Conservation (phyloP, 1,140 invertebrate genomes). For the Adelges cooleyi region DNA sequence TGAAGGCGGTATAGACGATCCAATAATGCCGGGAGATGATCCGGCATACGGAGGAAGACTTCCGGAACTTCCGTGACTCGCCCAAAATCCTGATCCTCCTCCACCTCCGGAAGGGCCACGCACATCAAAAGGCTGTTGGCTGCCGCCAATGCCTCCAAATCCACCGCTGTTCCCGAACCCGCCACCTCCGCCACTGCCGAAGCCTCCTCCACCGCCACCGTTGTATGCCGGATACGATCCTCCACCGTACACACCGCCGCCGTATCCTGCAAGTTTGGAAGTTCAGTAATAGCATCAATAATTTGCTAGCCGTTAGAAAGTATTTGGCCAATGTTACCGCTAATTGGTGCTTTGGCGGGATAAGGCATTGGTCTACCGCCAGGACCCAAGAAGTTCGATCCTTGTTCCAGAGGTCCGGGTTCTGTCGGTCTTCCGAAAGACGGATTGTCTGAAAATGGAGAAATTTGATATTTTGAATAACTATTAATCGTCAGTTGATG, state of each 20-base stretch:
- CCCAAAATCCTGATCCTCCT: too few species aligned
- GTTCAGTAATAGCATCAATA: too few species aligned
- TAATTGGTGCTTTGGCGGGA: conserved; percentile 31
- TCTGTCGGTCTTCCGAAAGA: conserved; percentile 30
- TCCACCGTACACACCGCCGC: conserved; percentile 29
- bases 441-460: too few species aligned
- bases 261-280: conserved; percentile 26
- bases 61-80: too few species aligned
- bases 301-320: too few species aligned
- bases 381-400: conserved; percentile 40
- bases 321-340: conserved; percentile 26
- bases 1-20: background rate
- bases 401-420: conserved; percentile 45
- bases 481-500: background rate
- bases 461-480: too few species aligned
- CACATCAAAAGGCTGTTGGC: too few species aligned
- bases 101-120: too few species aligned
- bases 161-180: too few species aligned
- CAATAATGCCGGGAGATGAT: background rate
- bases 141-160: too few species aligned
- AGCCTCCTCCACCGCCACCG: conserved; percentile 29
- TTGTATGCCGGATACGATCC: conserved; percentile 28
- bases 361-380: conserved; percentile 41
- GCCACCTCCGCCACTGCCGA: background rate
- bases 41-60: background rate